phyloP scores from a whole-genome alignment of 1,140 invertebrate species.

The Liolophura sinensis region DNA sequence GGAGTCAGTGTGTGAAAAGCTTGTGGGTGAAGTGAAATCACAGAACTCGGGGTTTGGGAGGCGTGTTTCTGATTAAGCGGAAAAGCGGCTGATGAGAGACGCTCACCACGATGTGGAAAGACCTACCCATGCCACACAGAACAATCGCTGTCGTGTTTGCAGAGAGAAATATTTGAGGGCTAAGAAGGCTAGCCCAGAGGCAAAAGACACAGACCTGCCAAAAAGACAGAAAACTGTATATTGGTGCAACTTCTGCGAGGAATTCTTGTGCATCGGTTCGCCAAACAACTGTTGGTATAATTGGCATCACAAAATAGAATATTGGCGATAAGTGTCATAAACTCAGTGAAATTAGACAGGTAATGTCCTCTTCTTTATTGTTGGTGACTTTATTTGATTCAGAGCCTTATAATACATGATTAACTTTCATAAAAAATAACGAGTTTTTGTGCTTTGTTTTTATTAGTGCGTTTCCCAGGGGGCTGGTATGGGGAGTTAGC shows the following conservation, averaged over 20 bases:
- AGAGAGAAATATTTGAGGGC: slow-evolving; percentile 1
- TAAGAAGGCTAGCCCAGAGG: neutral
- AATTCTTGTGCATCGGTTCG: slow-evolving; percentile 5
- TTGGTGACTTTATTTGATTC: no score
- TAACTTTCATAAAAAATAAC: no score
- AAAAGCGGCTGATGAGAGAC: neutral
- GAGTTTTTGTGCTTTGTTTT: no score
- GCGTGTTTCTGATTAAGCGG: neutral
- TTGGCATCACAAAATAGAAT: slow-evolving; percentile 2
- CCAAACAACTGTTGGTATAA: slow-evolving; percentile 4
- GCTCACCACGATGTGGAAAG: neutral
- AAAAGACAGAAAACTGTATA: slow-evolving; percentile 5
- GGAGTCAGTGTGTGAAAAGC: slow-evolving; percentile 2
- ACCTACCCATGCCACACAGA: neutral
- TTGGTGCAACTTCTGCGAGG: slow-evolving; percentile 7
- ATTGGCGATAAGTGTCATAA: slow-evolving; percentile 5
- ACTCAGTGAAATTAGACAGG: no score
- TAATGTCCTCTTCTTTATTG: no score
- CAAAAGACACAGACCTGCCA: neutral
- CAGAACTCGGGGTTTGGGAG: neutral
- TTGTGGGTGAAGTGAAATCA: neutral
- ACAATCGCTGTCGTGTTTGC: slow-evolving; percentile 8
- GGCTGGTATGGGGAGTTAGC: no score
- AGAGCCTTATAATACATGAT: no score
- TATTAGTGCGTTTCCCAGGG: no score